These are phyloP conservation scores for Parazoanthus atlanticus DNA, from an alignment of 92 coral and sea anemone species.

Conservation along the genomic window DNA sequence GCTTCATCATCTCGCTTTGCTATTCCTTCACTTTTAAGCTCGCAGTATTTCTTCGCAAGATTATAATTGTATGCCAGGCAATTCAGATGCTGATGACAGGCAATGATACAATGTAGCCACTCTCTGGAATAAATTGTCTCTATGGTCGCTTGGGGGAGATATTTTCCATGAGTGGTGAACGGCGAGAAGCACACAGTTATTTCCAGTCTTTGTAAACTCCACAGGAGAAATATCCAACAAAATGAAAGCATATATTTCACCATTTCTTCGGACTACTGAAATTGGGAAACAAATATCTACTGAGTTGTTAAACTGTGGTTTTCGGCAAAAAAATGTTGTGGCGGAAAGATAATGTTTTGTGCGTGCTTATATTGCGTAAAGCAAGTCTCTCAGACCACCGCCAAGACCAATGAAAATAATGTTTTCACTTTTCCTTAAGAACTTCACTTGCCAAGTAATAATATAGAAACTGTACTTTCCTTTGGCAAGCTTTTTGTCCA, in stretches of 20 bases:
- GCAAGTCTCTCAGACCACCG: not conserved
- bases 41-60: not conserved
- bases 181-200: constrained; percentile 2
- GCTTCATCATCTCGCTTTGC: not conserved
- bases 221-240: not conserved
- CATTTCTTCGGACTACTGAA: not conserved
- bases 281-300: not conserved
- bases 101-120: constrained; percentile 19
- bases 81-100: constrained; percentile 7
- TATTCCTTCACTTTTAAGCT: constrained; percentile 23
- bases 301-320: not conserved
- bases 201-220: constrained; percentile 7
- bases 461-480: not conserved
- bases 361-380: not conserved
- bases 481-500: not conserved
- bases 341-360: not conserved
- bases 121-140: constrained; percentile 9
- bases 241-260: not conserved
- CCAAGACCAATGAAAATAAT: not conserved
- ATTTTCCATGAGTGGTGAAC: constrained; percentile 20
- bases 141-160: constrained; percentile 13
- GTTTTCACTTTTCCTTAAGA: not conserved
- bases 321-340: not conserved
- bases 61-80: constrained; percentile 34
- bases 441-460: not conserved